Conservation (phyloP, 2,797 vertebrate genomes). For the Leucoraja ocellata region DNA sequence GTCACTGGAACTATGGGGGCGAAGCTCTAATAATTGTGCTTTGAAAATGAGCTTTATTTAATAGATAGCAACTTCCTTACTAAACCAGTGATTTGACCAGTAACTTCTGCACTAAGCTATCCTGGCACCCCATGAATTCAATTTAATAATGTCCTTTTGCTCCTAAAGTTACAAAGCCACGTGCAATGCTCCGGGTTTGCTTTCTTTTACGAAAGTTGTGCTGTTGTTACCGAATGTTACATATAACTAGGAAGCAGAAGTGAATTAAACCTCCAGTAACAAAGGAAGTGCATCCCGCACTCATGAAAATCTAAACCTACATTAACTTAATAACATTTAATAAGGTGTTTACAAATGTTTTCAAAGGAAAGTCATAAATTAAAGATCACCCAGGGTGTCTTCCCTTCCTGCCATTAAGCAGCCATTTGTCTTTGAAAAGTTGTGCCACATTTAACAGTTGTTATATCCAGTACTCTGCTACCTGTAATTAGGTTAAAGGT, state of each 20-base stretch:
- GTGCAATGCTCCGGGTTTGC: neutral
- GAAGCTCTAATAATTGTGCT: too few species aligned
- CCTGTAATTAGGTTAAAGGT: conserved; percentile 37
- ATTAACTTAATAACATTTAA: conserved; percentile 38
- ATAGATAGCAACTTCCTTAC: neutral
- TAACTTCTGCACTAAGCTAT: neutral
- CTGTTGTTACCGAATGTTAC: neutral
- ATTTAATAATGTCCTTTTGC: neutral
- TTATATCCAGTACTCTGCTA: neutral
- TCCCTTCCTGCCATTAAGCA: conserved; percentile 37
- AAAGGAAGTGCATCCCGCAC: neutral
- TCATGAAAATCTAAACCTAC: conserved; percentile 33
- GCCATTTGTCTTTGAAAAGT: conserved; percentile 37
- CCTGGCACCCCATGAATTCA: neutral
- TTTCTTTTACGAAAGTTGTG: neutral
- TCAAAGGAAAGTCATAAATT: conserved; percentile 38
- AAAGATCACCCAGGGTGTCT: conserved; percentile 38
- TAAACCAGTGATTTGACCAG: neutral
- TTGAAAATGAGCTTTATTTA: neutral
- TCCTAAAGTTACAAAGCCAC: neutral
- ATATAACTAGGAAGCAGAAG: neutral
- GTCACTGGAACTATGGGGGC: too few species aligned
- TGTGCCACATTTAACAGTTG: conserved; percentile 30
- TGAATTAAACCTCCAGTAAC: conserved; percentile 6
- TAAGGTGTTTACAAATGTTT: conserved; percentile 37